These are phyloP conservation scores for Pentamera pediparva DNA, from an alignment of 53 echinoderm and acorn worm genomes.

Conservation along the genomic window DNA sequence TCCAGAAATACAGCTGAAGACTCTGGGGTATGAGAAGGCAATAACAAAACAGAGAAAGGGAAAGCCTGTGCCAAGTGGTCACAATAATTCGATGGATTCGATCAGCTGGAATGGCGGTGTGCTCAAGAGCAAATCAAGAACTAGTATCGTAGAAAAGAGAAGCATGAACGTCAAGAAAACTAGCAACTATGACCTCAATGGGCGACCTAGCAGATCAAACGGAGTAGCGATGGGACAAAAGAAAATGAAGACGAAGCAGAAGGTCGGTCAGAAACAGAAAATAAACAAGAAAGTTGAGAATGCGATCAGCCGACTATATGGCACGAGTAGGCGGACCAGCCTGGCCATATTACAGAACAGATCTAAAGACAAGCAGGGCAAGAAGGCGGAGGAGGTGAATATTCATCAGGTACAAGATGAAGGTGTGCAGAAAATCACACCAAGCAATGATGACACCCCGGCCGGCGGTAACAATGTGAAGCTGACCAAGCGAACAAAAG, in stretches of 20 bases:
- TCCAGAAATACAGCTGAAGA: neutral
- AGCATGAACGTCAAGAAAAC: too few relatives aligned
- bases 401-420: slow-evolving; percentile 2
- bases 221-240: neutral
- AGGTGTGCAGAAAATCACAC: neutral
- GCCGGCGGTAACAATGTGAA: neutral
- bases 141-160: slow-evolving; percentile 3
- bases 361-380: slow-evolving; percentile 14
- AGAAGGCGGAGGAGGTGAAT: neutral
- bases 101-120: slow-evolving; percentile 19
- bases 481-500: slow-evolving; percentile 3
- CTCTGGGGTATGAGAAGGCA: neutral
- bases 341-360: slow-evolving; percentile 20
- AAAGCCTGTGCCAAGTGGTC: neutral
- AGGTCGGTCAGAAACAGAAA: neutral
- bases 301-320: slow-evolving; percentile 20
- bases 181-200: neutral
- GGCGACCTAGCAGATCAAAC: neutral
- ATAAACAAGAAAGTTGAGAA: neutral
- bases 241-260: neutral
- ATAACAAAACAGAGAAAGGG: neutral
- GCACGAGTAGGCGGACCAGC: slow-evolving; percentile 17
- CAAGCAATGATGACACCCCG: neutral
- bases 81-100: slow-evolving; percentile 1
- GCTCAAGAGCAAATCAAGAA: slow-evolving; percentile 6